phyloP scores from a whole-genome alignment of 2,113 vertebrate species.

The Oncorhynchus kisutch region DNA sequence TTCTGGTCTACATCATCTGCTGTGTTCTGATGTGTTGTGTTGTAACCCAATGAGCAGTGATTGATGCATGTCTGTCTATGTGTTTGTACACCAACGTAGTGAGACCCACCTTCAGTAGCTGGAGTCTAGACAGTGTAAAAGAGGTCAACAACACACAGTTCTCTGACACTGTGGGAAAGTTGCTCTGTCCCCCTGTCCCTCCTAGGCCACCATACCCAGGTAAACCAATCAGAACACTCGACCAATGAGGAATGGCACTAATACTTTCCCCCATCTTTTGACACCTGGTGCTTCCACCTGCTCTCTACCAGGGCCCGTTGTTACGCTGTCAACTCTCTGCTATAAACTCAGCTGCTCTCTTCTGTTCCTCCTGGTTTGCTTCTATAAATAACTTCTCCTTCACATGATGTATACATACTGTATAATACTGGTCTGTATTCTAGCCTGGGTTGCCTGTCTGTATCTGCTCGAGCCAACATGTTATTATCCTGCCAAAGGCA shows the following conservation, averaged over 20 bases:
- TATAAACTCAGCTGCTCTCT: not conserved
- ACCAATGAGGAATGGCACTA: slow-evolving; percentile 44
- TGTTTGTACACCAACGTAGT: slow-evolving; percentile 84
- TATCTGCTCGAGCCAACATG: too few species aligned
- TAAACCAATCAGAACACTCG: slow-evolving; percentile 57
- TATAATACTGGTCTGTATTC: too few species aligned
- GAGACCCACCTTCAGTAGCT: slow-evolving; percentile 90
- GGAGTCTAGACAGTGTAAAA: slow-evolving; percentile 96
- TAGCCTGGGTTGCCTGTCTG: too few species aligned
- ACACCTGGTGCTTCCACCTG: slow-evolving; percentile 33
- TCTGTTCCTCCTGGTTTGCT: slow-evolving; percentile 17
- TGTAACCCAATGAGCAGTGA: slow-evolving; percentile 22
- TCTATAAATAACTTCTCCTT: slow-evolving; percentile 9
- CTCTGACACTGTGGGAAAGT: slow-evolving; percentile 85
- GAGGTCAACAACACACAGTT: slow-evolving; percentile 81
- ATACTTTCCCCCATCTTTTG: slow-evolving; percentile 56
- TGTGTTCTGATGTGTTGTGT: slow-evolving; percentile 9
- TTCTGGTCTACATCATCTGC: not conserved
- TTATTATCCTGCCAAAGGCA: too few species aligned
- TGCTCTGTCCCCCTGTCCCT: slow-evolving; percentile 90
- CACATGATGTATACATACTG: too few species aligned
- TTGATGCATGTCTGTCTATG: slow-evolving; percentile 50
- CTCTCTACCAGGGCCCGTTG: not conserved
- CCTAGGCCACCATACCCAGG: slow-evolving; percentile 91
- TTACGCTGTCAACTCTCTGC: not conserved